Base-by-base conservation (phyloP, 2,888 invertebrate genomes). In the Heliconius ismenius region DNA sequence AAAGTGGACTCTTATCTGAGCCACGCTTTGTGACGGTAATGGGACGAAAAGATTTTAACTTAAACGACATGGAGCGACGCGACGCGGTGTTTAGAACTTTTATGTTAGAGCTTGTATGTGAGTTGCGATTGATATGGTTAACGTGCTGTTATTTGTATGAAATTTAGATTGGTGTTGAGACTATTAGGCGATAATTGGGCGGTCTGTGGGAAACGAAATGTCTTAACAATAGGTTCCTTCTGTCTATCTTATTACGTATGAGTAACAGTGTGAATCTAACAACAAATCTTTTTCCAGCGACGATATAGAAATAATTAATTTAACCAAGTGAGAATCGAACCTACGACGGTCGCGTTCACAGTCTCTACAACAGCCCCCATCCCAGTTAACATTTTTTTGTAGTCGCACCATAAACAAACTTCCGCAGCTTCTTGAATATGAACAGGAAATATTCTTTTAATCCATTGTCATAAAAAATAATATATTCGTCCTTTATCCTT, bases 401-500 rank as follows among this genome's bases (percentile, higher is more conserved):
- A n/a, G 21, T 49, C 10, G 26, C 24, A 70, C 49, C 70, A 28
- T 72, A 32, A 72, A 76, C 21, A 13, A 10, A 72, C 39, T 43
- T 73, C 39, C 64, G 43, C 24, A 28, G 72, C 43, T 72, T 70
- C 39, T 43, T 39, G 39, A 32, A 76, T 43, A 49, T 58, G 63
- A 68, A 49, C 43, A 72, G 70, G 75, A 70, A 76, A 76, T 76
- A 78, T 67, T 67, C 65, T 60, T 69, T 75, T 78, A 75, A 78
- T 78, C 67, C 60, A 67, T 43, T 65, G 75, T 75, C 72, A 70
- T 78, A 73, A 78, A 77, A 78, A 72, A 67, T 73, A 78, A 75
- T 78, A 73, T 78, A 73, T 78, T 75, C 75, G 65, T 24, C 24
- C 62, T 70, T 24, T 69, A 69, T 74, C 63, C 24, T 36, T 62